phyloP scores from a whole-genome alignment of 2,797 vertebrate species.

The Sternarchorhynchus goeldii region DNA sequence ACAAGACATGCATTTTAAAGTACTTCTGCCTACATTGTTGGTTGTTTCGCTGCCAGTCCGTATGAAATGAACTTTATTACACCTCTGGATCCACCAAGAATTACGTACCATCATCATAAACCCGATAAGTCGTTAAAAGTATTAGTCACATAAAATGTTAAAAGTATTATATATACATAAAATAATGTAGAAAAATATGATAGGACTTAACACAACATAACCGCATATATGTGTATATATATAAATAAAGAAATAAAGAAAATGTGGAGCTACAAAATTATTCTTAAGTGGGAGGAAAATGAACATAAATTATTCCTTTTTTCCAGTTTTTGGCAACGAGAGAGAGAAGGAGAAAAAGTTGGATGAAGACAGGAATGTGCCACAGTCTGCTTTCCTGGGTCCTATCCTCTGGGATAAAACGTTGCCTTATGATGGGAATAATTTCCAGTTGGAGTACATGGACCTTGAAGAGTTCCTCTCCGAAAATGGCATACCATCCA shows the following conservation, averaged over 20 bases:
- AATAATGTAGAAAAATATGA: no score
- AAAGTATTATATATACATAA: background rate
- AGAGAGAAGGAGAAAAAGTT: constrained; percentile 87
- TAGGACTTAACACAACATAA: no score
- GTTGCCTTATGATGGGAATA: constrained; percentile 87
- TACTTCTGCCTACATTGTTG: background rate
- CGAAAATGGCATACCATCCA: constrained; percentile 89
- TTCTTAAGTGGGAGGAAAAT: background rate
- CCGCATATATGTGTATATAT: no score
- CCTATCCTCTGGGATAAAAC: constrained; percentile 93
- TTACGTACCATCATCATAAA: background rate
- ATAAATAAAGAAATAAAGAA: no score
- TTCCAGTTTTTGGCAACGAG: constrained; percentile 81
- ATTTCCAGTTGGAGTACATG: constrained; percentile 93
- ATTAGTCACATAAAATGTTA: no score
- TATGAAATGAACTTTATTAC: background rate
- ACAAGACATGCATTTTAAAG: background rate
- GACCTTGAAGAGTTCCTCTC: constrained; percentile 91
- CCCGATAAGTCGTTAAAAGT: background rate
- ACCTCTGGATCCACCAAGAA: background rate
- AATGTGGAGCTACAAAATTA: background rate
- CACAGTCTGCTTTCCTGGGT: constrained; percentile 89
- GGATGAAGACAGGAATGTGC: constrained; percentile 82
- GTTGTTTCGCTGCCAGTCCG: background rate
- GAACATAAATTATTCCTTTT: constrained; percentile 13